phyloP scores from a whole-genome alignment of 2,888 invertebrate genomes.

The Stenodema calcarata region DNA sequence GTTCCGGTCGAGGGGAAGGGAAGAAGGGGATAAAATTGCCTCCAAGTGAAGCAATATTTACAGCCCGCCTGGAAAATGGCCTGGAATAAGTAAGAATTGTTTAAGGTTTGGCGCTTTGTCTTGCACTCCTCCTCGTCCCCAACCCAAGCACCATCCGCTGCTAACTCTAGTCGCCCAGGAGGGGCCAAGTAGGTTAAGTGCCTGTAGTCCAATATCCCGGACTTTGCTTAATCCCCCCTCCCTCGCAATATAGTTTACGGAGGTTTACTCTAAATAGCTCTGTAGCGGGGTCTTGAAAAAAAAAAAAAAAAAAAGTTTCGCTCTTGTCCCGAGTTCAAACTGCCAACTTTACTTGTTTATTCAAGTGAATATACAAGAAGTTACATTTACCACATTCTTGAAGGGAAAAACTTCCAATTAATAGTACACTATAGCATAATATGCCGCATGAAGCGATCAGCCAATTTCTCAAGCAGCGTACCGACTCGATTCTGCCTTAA shows the following conservation, averaged over 20 bases:
- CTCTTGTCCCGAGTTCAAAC: neutral
- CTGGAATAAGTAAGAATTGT: constrained; percentile 45
- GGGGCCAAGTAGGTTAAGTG: constrained; percentile 46
- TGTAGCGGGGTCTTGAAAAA: neutral
- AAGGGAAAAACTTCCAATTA: neutral
- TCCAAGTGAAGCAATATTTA: constrained; percentile 41
- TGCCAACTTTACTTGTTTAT: neutral
- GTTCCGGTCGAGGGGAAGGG: neutral
- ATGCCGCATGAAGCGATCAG: too few species aligned
- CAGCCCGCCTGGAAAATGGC: constrained; percentile 39
- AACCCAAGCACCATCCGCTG: neutral
- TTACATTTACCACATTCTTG: neutral
- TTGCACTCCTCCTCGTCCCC: neutral
- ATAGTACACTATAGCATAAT: too few species aligned
- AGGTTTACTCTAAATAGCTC: constrained; percentile 41
- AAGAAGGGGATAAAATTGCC: constrained; percentile 20
- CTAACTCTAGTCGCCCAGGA: neutral
- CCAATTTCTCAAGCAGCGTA: too few species aligned
- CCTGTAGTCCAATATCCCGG: constrained; percentile 46
- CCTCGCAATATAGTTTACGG: constrained; percentile 39
- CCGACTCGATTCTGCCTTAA: too few species aligned
- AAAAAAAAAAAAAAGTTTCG: constrained; percentile 1
- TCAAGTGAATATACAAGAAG: neutral
- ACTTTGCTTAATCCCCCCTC: constrained; percentile 41
- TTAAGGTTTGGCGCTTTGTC: constrained; percentile 48